Evolutionary conservation across 2,888 invertebrate species (phyloP).

Genomic region (Therioaphis trifolii): DNA sequence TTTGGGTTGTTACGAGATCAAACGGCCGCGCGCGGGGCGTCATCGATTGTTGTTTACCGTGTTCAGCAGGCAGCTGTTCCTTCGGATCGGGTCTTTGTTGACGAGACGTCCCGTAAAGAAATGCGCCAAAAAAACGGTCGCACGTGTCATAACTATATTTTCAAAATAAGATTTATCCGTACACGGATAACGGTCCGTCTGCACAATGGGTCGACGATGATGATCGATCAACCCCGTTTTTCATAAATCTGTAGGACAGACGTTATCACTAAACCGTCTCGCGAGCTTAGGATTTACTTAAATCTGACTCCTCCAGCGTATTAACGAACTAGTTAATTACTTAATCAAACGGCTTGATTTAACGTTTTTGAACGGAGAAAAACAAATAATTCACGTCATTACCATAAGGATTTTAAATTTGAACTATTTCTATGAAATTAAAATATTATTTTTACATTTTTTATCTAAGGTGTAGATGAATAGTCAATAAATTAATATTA

Average conservation of each 20-base stretch:
- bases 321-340: no score
- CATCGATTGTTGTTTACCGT: slow-evolving; percentile 45
- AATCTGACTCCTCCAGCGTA: no score
- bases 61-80: slow-evolving; percentile 30
- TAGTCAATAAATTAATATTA: no score
- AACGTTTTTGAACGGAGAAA: no score
- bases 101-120: slow-evolving; percentile 19
- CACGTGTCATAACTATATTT: slow-evolving; percentile 56
- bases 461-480: no score
- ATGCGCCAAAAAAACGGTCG: slow-evolving; percentile 54
- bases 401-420: no score
- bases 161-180: slow-evolving; percentile 48
- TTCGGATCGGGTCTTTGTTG: slow-evolving; percentile 25
- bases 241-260: not conserved
- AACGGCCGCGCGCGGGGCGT: slow-evolving; percentile 43
- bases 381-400: no score
- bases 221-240: slow-evolving; percentile 47
- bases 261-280: no score
- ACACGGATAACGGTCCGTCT: slow-evolving; percentile 47
- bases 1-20: slow-evolving; percentile 58
- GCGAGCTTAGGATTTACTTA: no score
- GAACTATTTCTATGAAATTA: no score
- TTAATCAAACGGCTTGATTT: no score
- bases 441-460: no score
- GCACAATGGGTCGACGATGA: slow-evolving; percentile 8